A percentile compares a stretch with the other conserved stretches of the same genome.
Conservation (phyloP, 2,797 vertebrate genomes). For the Cynopterus sphinx region DNA sequence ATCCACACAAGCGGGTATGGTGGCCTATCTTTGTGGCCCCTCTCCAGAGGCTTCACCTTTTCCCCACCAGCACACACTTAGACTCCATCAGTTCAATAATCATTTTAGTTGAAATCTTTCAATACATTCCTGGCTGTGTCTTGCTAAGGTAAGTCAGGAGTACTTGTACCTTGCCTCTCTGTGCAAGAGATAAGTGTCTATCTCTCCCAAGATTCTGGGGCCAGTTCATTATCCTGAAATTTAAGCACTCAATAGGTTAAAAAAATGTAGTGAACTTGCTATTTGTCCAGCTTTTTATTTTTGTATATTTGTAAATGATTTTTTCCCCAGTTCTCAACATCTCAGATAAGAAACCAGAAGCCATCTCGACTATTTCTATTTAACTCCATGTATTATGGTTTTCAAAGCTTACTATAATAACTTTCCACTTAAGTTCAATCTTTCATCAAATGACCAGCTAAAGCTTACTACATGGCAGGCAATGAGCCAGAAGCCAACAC, state of each 20-base stretch:
- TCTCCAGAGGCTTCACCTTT: not conserved
- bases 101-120: not conserved
- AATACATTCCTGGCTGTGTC: not conserved
- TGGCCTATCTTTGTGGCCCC: not conserved
- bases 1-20: not conserved
- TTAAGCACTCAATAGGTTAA: not conserved
- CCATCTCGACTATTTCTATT: not conserved
- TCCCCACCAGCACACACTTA: not conserved
- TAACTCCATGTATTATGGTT: not conserved
- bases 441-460: not conserved
- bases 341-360: not conserved
- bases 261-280: not conserved
- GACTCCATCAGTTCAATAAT: not conserved
- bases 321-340: not conserved
- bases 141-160: not conserved
- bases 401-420: not conserved
- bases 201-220: not conserved
- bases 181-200: not conserved
- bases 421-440: not conserved
- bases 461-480: not conserved
- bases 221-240: not conserved
- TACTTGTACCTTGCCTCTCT: not conserved
- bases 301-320: not conserved
- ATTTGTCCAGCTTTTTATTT: not conserved
- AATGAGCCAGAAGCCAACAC: not conserved